phyloP scores from a whole-genome alignment of 2,888 invertebrate genomes.

The Drosophila paramelanica region DNA sequence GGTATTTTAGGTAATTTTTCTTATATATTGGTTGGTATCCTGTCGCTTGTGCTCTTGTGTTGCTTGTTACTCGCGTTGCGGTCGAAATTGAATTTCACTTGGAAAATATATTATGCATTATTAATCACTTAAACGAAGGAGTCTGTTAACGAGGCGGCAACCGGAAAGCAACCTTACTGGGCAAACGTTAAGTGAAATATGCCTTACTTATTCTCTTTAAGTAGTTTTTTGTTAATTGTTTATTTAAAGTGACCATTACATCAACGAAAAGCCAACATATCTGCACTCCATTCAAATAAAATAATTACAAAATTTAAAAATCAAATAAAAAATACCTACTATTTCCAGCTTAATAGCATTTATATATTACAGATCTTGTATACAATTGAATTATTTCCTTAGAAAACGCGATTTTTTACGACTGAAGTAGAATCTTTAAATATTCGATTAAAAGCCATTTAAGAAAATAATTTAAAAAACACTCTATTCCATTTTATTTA shows the following conservation, averaged over 20 bases:
- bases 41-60: constrained; percentile 38
- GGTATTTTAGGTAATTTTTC: constrained; percentile 46
- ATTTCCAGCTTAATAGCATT: too few species aligned
- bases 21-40: constrained; percentile 44
- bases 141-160: constrained; percentile 14
- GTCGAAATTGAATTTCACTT: constrained; percentile 75
- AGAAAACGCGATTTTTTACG: neutral
- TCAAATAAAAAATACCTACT: too few species aligned
- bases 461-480: neutral
- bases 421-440: too few species aligned
- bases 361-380: too few species aligned
- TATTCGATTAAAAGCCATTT: neutral
- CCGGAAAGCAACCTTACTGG: constrained; percentile 9
- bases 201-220: constrained; percentile 6
- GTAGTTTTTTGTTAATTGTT: constrained; percentile 23
- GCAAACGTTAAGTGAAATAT: constrained; percentile 8
- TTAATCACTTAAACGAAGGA: constrained; percentile 67
- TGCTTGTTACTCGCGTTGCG: constrained; percentile 51
- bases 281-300: neutral
- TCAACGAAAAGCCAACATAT: neutral
- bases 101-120: constrained; percentile 72
- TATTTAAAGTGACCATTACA: constrained; percentile 1
- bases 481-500: too few species aligned
- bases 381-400: too few species aligned
- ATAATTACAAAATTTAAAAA: neutral